Percentiles rank a stretch among this genome's conserved stretches.
These are phyloP conservation scores for Notoglanidium macrostoma DNA, from an alignment of 2,797 vertebrate genomes.

Conservation along the genomic window DNA sequence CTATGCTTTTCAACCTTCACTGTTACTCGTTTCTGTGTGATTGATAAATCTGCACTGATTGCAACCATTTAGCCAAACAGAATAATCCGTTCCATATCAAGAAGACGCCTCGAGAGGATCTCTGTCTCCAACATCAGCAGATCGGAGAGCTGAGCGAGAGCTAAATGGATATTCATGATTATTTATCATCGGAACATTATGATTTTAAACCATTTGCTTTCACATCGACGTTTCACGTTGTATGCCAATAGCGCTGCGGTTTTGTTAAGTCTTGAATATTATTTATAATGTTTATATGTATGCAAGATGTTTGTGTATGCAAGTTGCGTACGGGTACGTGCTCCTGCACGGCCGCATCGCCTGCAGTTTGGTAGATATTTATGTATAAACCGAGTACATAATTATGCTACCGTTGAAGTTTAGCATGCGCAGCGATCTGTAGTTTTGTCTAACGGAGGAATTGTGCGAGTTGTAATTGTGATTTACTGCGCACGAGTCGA, in stretches of 20 bases:
- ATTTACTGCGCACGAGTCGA: neutral
- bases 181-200: neutral
- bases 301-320: neutral
- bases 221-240: neutral
- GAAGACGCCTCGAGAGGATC: neutral
- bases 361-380: neutral
- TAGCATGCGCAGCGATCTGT: neutral
- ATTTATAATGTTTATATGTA: neutral
- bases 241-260: neutral
- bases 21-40: neutral
- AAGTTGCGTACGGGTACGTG: neutral
- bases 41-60: neutral
- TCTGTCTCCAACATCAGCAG: neutral
- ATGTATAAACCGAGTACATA: no score
- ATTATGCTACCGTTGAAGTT: neutral
- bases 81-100: neutral
- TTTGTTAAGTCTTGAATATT: neutral
- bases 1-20: neutral
- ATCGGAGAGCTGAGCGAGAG: neutral
- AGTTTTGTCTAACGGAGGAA: neutral
- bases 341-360: neutral
- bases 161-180: neutral
- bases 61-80: neutral
- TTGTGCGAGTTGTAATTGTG: neutral
- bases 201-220: neutral